A percentile compares a stretch with the other conserved stretches of the same genome.
Conservation (phyloP, 2,797 vertebrate genomes). For the Amblyraja radiata region DNA sequence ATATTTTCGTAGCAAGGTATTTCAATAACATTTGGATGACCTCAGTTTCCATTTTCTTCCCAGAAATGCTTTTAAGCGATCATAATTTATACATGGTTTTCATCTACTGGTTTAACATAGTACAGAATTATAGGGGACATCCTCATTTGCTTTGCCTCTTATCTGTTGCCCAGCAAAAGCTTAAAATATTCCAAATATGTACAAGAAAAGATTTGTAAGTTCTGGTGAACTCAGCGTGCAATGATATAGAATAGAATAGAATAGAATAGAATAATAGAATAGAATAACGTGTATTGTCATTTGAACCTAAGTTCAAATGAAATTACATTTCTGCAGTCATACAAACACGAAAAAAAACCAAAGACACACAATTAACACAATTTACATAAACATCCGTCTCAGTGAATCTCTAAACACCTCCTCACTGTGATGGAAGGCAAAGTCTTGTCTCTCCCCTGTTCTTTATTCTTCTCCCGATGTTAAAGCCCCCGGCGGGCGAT, state of each 20-base stretch:
- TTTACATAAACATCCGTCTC: too few relatives aligned
- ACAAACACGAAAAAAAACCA: too few relatives aligned
- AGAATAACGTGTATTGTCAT: too few relatives aligned
- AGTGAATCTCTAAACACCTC: too few relatives aligned
- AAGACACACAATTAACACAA: too few relatives aligned
- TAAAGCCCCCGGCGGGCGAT: too few relatives aligned
- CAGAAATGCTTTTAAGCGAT: background rate
- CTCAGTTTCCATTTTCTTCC: background rate
- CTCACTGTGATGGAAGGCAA: too few relatives aligned
- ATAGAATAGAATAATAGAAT: too few relatives aligned
- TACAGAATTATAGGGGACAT: background rate
- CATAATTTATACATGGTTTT: background rate
- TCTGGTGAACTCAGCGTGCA: background rate
- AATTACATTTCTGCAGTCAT: too few relatives aligned
- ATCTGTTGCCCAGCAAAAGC: background rate
- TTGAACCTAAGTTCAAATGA: too few relatives aligned
- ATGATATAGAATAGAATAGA: background rate
- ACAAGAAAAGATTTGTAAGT: background rate
- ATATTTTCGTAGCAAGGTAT: background rate
- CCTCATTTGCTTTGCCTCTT: background rate
- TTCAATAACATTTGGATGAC: background rate
- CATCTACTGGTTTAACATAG: background rate
- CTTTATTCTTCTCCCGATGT: too few relatives aligned
- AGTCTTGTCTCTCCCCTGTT: too few relatives aligned
- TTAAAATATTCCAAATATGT: background rate